phyloP scores from a whole-genome alignment of 2,888 invertebrate species.

The Strigamia crassipes region DNA sequence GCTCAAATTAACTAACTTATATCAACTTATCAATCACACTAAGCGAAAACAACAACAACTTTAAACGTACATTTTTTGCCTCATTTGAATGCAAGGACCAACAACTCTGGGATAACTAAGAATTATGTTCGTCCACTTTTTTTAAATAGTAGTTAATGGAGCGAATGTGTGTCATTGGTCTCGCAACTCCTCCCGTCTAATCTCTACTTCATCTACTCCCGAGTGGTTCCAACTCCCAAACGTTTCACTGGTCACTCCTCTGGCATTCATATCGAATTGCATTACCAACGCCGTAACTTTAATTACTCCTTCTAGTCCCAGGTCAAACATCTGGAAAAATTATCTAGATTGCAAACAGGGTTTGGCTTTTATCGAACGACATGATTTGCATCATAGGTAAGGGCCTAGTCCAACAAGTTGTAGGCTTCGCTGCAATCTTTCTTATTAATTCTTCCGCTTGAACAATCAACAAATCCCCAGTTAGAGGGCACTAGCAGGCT shows the following conservation, averaged over 20 bases:
- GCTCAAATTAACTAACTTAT: no score
- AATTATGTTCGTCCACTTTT: not conserved
- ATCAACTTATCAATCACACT: not conserved
- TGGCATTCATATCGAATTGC: not conserved
- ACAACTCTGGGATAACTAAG: not conserved
- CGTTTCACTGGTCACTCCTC: not conserved
- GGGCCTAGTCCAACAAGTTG: not conserved
- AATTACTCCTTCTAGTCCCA: slow-evolving; percentile 10
- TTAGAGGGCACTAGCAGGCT: no score
- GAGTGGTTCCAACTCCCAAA: not conserved
- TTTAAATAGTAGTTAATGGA: not conserved
- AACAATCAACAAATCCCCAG: no score
- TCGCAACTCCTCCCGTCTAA: slow-evolving; percentile 14
- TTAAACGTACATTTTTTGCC: not conserved
- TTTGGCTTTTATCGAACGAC: not conserved
- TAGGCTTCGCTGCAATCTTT: not conserved
- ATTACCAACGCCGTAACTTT: not conserved
- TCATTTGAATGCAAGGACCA: not conserved
- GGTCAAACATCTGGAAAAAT: not conserved
- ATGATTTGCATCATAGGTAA: not conserved
- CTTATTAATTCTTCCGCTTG: no score
- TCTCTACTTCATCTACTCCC: not conserved
- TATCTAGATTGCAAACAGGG: slow-evolving; percentile 23
- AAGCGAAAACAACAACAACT: not conserved
- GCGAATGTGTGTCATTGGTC: not conserved